Percentiles rank a stretch among this genome's conserved stretches.
These are phyloP conservation scores for Eutrigla gurnardus DNA, from an alignment of 2,797 vertebrate species.

Conservation along the genomic window DNA sequence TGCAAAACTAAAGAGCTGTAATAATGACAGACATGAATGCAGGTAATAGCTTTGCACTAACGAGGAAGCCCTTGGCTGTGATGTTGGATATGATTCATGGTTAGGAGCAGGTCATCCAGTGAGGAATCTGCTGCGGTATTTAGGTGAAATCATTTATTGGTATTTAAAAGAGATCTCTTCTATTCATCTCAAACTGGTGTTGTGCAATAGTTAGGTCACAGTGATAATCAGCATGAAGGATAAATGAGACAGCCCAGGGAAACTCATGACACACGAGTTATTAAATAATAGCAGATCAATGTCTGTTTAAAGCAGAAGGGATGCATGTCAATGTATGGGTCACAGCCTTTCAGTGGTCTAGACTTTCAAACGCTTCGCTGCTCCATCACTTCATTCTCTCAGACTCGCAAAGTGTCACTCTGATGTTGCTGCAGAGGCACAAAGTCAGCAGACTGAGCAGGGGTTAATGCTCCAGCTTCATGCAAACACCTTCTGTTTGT, in stretches of 20 bases:
- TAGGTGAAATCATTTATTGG: not conserved
- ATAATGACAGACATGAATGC: not conserved
- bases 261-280: not conserved
- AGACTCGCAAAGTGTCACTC: no score
- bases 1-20: not conserved
- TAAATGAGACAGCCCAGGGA: not conserved
- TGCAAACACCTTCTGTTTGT: no score
- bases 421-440: no score
- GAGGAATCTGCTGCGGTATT: not conserved
- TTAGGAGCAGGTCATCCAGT: not conserved
- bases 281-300: not conserved
- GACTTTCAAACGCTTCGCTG: no score
- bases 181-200: not conserved
- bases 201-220: not conserved
- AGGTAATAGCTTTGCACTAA: not conserved
- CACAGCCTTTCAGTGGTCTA: no score
- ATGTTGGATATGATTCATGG: not conserved
- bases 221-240: not conserved
- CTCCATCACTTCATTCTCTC: no score
- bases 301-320: not conserved
- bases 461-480: no score
- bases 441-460: no score
- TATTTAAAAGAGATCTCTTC: not conserved
- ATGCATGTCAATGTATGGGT: no score
- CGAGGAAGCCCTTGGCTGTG: not conserved